phyloP scores from a whole-genome alignment of 2,888 invertebrate genomes.

The Lasioglossum leucozonium region DNA sequence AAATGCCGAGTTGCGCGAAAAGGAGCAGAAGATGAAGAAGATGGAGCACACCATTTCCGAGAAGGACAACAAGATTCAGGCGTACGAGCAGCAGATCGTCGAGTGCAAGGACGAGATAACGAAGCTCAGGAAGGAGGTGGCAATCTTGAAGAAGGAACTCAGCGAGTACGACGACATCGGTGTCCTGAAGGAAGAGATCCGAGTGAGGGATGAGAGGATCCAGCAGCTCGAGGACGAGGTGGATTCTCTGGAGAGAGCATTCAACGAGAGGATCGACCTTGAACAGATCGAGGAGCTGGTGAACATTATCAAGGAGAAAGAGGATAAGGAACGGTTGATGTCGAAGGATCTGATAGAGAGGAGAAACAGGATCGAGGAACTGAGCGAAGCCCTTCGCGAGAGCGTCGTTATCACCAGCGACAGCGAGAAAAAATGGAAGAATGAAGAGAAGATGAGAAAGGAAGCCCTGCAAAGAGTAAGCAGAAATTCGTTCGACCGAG shows the following conservation, averaged over 20 bases:
- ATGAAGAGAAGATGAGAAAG: constrained; percentile 87
- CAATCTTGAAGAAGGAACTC: constrained; percentile 72
- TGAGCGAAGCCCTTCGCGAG: constrained; percentile 93
- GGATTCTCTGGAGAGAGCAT: constrained; percentile 78
- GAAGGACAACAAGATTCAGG: constrained; percentile 75
- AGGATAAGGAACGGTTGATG: constrained; percentile 86
- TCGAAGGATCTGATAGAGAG: constrained; percentile 82
- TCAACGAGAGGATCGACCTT: constrained; percentile 78
- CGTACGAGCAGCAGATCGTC: constrained; percentile 73
- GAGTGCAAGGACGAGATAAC: constrained; percentile 74
- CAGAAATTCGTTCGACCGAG: background rate
- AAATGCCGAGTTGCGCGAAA: constrained; percentile 24
- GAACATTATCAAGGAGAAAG: constrained; percentile 77
- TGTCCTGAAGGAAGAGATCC: constrained; percentile 77
- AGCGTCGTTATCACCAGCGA: constrained; percentile 91
- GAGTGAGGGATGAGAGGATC: constrained; percentile 75
- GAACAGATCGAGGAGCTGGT: constrained; percentile 79
- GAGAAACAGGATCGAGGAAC: constrained; percentile 88
- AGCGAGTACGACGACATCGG: constrained; percentile 75
- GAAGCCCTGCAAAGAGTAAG: constrained; percentile 89
- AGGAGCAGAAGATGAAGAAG: constrained; percentile 74
- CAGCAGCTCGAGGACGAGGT: constrained; percentile 78
- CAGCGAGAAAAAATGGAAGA: constrained; percentile 85
- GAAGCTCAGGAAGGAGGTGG: constrained; percentile 68
- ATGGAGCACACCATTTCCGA: constrained; percentile 76